phyloP scores from a whole-genome alignment of 2,797 vertebrate species.

The Semaprochilodus insignis region DNA sequence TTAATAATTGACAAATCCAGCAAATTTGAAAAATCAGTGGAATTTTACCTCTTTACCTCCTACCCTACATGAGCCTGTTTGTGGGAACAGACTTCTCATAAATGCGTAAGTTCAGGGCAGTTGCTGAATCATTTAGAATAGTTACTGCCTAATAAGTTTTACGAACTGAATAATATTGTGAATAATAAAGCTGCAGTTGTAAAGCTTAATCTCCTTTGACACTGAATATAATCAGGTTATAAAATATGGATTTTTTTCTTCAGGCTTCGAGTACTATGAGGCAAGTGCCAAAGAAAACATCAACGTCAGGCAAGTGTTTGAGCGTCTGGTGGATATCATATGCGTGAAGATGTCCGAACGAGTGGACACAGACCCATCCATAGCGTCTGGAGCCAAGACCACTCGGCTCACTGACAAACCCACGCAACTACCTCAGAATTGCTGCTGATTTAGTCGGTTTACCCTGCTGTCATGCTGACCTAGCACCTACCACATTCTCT shows the following conservation, averaged over 20 bases:
- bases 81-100: neutral
- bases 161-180: neutral
- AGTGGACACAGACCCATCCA: slow-evolving; percentile 85
- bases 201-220: no score
- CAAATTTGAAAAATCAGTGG: no score
- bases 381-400: slow-evolving; percentile 82
- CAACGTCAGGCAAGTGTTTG: slow-evolving; percentile 94
- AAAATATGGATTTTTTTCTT: neutral
- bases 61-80: neutral
- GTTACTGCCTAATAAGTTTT: neutral
- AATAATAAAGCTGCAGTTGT: neutral
- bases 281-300: slow-evolving; percentile 97
- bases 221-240: neutral
- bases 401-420: slow-evolving; percentile 89
- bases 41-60: no score
- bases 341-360: slow-evolving; percentile 97
- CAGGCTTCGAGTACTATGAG: slow-evolving; percentile 97
- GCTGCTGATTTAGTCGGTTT: slow-evolving; percentile 82
- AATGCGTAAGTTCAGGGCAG: neutral
- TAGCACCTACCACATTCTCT: slow-evolving; percentile 6
- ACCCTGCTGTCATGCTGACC: slow-evolving; percentile 3
- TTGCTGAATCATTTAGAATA: no score
- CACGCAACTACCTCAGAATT: slow-evolving; percentile 89
- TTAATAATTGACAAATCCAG: no score
- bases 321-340: slow-evolving; percentile 95